Conservation (phyloP, 2,888 invertebrate genomes). For the Aphrophora alni region DNA sequence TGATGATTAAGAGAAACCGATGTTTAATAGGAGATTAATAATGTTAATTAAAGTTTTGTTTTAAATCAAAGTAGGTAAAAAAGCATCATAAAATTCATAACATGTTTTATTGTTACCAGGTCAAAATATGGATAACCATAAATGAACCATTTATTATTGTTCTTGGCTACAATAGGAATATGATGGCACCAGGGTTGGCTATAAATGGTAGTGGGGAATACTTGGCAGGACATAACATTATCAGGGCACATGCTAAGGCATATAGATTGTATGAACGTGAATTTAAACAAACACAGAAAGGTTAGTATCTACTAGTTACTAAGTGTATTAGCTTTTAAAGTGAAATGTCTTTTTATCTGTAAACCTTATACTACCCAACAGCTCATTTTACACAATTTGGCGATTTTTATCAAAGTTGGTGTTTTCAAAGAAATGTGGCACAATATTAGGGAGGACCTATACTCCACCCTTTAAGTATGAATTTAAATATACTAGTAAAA, state of each 20-base stretch:
- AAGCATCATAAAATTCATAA: not conserved
- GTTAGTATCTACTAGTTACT: slow-evolving; percentile 53
- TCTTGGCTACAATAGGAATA: not conserved
- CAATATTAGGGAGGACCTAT: too few species aligned
- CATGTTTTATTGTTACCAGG: slow-evolving; percentile 47
- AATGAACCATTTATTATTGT: slow-evolving; percentile 70
- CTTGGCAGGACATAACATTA: slow-evolving; percentile 56
- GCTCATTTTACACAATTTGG: too few species aligned
- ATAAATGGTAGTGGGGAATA: slow-evolving; percentile 53
- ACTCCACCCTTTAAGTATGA: too few species aligned
- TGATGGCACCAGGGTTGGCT: not conserved
- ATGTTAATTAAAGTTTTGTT: too few species aligned
- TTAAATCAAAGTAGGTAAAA: too few species aligned
- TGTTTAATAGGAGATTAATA: slow-evolving; percentile 26
- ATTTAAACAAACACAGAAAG: slow-evolving; percentile 64
- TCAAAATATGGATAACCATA: slow-evolving; percentile 76
- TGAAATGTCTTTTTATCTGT: too few species aligned
- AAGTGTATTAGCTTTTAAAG: too few species aligned
- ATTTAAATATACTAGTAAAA: too few species aligned
- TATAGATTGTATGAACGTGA: slow-evolving; percentile 55
- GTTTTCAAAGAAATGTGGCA: too few species aligned
- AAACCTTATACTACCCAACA: too few species aligned
- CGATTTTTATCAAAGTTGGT: too few species aligned
- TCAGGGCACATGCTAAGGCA: slow-evolving; percentile 60
- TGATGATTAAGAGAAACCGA: too few species aligned